Evolutionary conservation across 2,888 invertebrate species (phyloP).

Genomic region (Listrodromus nycthemerus): DNA sequence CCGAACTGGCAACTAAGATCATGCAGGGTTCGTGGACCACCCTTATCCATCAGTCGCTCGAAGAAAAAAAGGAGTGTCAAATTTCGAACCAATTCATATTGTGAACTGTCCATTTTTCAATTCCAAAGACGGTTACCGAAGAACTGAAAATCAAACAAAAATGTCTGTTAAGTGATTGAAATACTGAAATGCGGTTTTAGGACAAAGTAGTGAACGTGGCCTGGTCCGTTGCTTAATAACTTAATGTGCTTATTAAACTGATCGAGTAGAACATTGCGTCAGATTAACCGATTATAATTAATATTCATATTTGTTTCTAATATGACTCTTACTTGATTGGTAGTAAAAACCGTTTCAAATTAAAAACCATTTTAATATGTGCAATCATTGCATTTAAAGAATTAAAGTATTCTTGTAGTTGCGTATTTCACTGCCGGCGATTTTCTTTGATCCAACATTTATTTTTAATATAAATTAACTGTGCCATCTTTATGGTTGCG

Average conservation of each 20-base stretch:
- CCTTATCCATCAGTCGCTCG: conserved; percentile 98
- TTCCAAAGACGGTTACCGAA: conserved; percentile 12
- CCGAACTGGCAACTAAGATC: conserved; percentile 99
- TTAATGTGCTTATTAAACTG: background rate
- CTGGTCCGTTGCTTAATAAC: background rate
- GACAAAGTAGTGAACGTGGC: background rate
- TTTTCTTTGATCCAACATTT: too few species aligned
- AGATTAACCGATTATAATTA: background rate
- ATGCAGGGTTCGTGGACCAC: conserved; percentile 97
- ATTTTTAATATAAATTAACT: too few species aligned
- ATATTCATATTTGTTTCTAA: background rate
- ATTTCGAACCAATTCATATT: conserved; percentile 97
- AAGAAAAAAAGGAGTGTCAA: conserved; percentile 99
- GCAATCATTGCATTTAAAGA: too few species aligned
- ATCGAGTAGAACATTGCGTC: background rate
- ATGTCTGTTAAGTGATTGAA: background rate
- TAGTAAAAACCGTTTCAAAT: too few species aligned
- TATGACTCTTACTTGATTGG: background rate
- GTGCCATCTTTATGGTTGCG: too few species aligned
- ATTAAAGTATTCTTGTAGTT: too few species aligned
- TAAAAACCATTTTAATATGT: too few species aligned
- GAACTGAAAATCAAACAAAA: background rate
- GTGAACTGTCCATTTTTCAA: conserved; percentile 93
- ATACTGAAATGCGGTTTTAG: background rate
- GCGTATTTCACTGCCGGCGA: too few species aligned